Conservation (phyloP, 2,888 invertebrate species). For the Muschampia plurimacula region DNA sequence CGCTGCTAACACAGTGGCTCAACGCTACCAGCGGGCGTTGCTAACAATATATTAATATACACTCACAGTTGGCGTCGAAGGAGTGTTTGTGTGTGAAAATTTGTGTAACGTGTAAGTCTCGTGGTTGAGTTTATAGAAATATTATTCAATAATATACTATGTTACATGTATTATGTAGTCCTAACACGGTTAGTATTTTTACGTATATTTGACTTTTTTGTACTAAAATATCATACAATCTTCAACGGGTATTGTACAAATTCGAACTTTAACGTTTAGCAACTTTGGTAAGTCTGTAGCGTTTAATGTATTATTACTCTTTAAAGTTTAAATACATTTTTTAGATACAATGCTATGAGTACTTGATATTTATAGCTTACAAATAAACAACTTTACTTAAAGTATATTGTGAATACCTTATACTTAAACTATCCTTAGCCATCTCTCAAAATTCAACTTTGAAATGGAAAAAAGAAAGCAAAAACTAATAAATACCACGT, state of each 20-base stretch:
- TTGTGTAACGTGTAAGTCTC: conserved; percentile 68
- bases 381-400: conserved; percentile 54
- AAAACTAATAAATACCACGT: conserved; percentile 53
- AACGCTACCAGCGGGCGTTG: too few species aligned
- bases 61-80: conserved; percentile 71
- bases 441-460: conserved; percentile 38
- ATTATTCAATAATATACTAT: not conserved
- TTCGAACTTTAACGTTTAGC: not conserved
- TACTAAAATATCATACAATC: not conserved
- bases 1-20: too few species aligned
- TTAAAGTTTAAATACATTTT: too few species aligned
- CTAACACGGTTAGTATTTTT: not conserved
- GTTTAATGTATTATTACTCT: too few species aligned
- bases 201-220: not conserved
- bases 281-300: too few species aligned
- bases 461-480: conserved; percentile 52
- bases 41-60: conserved; percentile 51
- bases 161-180: too few species aligned
- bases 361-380: not conserved
- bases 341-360: too few species aligned
- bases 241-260: not conserved
- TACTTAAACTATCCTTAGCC: conserved; percentile 40
- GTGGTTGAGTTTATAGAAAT: conserved; percentile 54
- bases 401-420: conserved; percentile 56
- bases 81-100: conserved; percentile 64